Base-by-base conservation (phyloP, 2,797 vertebrate genomes). In the Todus mexicanus region DNA sequence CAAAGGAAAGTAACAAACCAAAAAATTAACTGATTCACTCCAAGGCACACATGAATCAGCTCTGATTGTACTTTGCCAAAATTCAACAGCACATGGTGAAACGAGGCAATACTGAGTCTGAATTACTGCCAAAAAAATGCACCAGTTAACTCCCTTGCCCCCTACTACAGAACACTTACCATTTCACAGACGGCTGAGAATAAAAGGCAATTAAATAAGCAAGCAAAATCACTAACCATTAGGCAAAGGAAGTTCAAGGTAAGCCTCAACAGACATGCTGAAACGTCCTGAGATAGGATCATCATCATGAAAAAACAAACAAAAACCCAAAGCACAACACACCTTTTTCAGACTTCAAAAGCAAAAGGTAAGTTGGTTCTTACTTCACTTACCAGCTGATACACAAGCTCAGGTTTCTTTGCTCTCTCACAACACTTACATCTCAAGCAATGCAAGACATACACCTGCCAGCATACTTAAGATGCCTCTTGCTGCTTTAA, bases 301-400 rank as follows among this genome's bases (percentile, higher is more conserved):
- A 81, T 9, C 31, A 51, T 21, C 37, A n/a, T 31, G 59, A 57
- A 74, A 87, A 84, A 25, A 26, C n/a, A 37, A 37, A 17, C 23
- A 59, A 23, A 64, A 40, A 21, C 6, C 9, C 31, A 54, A 54
- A 54, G 53, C 1, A 2, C 3, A 63, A 64, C 4, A 11, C 4
- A 40, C 25, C 15, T 17, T 22, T 35, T 80, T 92, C 48, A 73
- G 19, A 38, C 60, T 79, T 75, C 25, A 84, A 81, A 92, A 90
- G 16, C 66, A 90, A 73, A 72, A 84, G 5, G 6, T 29, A 73
- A 68, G 8, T 54, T 56, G 70, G 37, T 53, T 60, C 53, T 86
- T 70, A 23, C 69, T 92, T 65, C 60, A 93, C 95, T 94, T 88
- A 95, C 83, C 90, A 65, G 64, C 14, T 21, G 50, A 68, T 33